phyloP scores from a whole-genome alignment of 2,888 invertebrate genomes.

The Empis stercorea region DNA sequence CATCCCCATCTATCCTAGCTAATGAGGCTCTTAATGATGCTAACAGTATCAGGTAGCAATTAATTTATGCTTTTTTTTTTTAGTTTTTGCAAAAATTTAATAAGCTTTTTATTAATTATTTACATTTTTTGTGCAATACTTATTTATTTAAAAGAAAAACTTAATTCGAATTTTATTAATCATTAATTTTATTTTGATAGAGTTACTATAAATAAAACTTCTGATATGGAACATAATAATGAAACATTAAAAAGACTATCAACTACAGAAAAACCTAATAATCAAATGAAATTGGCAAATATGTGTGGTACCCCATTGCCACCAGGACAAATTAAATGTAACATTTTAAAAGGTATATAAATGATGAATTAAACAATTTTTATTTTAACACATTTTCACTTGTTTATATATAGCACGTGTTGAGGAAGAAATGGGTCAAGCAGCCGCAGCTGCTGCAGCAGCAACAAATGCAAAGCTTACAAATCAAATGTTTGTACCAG shows the following conservation, averaged over 20 bases:
- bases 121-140: constrained; percentile 1
- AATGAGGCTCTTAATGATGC: constrained; percentile 45
- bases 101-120: constrained; percentile 6
- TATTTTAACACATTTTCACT: too few relatives aligned
- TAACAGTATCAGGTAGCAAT: constrained; percentile 39
- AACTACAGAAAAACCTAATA: constrained; percentile 54
- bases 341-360: constrained; percentile 74
- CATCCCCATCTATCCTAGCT: constrained; percentile 42
- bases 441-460: constrained; percentile 20
- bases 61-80: constrained; percentile 6
- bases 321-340: constrained; percentile 86
- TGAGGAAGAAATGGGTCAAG: constrained; percentile 39
- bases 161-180: neutral
- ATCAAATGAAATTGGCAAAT: constrained; percentile 52
- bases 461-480: constrained; percentile 39
- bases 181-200: constrained; percentile 20
- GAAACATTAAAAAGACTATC: constrained; percentile 53
- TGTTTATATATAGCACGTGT: constrained; percentile 52
- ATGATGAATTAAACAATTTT: neutral
- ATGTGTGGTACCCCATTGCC: constrained; percentile 56
- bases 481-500: constrained; percentile 45
- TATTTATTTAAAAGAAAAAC: constrained; percentile 2
- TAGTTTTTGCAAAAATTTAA: too few relatives aligned
- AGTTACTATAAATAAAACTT: constrained; percentile 36
- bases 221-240: constrained; percentile 43